Conservation (phyloP, 35 echinoderm and acorn worm species). For the Amphiura filiformis region DNA sequence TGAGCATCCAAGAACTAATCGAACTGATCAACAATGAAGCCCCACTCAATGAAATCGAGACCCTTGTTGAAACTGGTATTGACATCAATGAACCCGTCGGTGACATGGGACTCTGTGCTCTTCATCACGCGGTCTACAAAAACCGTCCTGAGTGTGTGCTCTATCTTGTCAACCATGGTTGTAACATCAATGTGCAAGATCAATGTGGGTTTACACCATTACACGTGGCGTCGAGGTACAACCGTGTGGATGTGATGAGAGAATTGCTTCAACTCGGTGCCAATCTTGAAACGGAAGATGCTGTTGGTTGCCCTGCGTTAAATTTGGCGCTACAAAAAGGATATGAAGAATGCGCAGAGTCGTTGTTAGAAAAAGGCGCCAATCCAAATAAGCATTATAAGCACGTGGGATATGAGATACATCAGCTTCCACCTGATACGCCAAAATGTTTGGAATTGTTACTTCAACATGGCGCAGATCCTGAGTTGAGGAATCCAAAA, state of each 20-base stretch:
- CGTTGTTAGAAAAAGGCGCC: slow-evolving; percentile 70
- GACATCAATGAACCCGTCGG: slow-evolving; percentile 69
- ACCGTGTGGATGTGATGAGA: slow-evolving; percentile 43
- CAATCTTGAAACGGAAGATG: slow-evolving; percentile 64
- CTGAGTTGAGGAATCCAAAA: slow-evolving; percentile 44
- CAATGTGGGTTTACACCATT: slow-evolving; percentile 82
- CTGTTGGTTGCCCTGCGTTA: slow-evolving; percentile 58
- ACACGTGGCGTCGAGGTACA: slow-evolving; percentile 73
- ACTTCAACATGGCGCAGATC: slow-evolving; percentile 81
- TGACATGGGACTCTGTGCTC: slow-evolving; percentile 55
- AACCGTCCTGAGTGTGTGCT: slow-evolving; percentile 70
- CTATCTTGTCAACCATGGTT: slow-evolving; percentile 50
- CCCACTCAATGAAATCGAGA: neutral
- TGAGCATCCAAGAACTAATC: slow-evolving; percentile 14
- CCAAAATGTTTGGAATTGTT: slow-evolving; percentile 82
- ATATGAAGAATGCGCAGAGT: slow-evolving; percentile 45
- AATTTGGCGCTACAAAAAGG: slow-evolving; percentile 87
- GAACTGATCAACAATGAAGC: slow-evolving; percentile 27
- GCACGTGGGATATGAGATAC: slow-evolving; percentile 82
- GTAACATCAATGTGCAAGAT: slow-evolving; percentile 67
- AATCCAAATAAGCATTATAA: slow-evolving; percentile 76
- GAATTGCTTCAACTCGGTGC: slow-evolving; percentile 53
- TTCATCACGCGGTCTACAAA: slow-evolving; percentile 93
- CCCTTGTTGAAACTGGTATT: neutral
- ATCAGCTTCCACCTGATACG: slow-evolving; percentile 43